A percentile compares a stretch with the other conserved stretches of the same genome.
Conservation (phyloP, 64 coral and sea anemone genomes). For the Pocillopora damicornis region DNA sequence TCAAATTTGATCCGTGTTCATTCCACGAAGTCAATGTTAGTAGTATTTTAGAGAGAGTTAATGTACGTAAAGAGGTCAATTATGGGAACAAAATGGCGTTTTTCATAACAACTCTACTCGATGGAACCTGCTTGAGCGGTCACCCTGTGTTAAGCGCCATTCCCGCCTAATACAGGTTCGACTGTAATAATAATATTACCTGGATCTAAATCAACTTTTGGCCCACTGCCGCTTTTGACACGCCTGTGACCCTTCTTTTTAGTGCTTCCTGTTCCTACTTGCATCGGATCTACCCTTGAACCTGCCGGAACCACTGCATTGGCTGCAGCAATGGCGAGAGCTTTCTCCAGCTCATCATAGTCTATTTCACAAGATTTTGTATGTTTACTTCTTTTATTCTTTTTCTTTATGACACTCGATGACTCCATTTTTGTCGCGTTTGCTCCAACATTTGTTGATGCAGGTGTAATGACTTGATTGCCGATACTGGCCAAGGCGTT, state of each 20-base stretch:
- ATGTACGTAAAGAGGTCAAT: too few species aligned
- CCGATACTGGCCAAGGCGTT: constrained; percentile 70
- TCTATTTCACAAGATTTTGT: constrained; percentile 99
- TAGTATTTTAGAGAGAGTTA: too few species aligned
- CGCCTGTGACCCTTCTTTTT: constrained; percentile 85
- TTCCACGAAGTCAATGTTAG: too few species aligned
- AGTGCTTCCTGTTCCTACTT: constrained; percentile 42
- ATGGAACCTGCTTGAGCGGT: too few species aligned
- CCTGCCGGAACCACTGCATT: constrained; percentile 46
- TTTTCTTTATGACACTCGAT: constrained; percentile 70
- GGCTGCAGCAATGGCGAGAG: constrained; percentile 68
- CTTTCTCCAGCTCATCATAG: constrained; percentile 97
- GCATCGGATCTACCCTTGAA: constrained; percentile 45
- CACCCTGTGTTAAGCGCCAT: too few species aligned
- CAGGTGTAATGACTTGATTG: constrained; percentile 46
- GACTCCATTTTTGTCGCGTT: constrained; percentile 65
- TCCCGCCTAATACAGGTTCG: background rate
- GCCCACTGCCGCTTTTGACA: constrained; percentile 81
- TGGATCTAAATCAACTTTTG: constrained; percentile 79
- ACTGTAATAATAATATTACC: constrained; percentile 37
- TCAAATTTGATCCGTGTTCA: too few species aligned
- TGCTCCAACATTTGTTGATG: constrained; percentile 22
- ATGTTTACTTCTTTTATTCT: constrained; percentile 77
- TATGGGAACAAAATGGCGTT: too few species aligned
- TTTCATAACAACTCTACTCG: too few species aligned